Conservation (phyloP, 1,140 invertebrate genomes). For the Prorops nasuta region DNA sequence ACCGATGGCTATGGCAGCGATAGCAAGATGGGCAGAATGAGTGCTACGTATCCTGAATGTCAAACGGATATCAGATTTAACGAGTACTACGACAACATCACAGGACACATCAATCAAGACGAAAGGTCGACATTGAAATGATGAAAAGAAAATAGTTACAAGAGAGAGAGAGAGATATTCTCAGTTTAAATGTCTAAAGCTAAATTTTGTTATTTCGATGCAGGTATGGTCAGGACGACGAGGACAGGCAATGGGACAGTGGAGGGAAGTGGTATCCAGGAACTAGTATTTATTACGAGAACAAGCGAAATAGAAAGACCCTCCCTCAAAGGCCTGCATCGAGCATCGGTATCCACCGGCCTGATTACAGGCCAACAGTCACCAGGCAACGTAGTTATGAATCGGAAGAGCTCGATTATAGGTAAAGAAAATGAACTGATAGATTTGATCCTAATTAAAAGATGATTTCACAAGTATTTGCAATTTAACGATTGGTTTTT, state of each 20-base stretch:
- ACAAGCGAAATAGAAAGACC: conserved; percentile 48
- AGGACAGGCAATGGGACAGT: conserved; percentile 70
- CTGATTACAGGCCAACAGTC: conserved; percentile 45
- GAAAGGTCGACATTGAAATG: conserved; percentile 41
- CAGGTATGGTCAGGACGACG: conserved; percentile 65
- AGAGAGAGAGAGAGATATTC: no score
- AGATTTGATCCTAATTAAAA: no score
- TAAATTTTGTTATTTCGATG: conserved; percentile 1
- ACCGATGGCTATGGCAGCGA: conserved; percentile 41
- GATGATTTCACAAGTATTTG: no score
- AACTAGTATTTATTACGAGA: conserved; percentile 45
- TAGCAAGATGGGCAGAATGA: conserved; percentile 41
- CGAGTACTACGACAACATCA: conserved; percentile 52
- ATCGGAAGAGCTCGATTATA: conserved; percentile 48
- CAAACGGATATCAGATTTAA: conserved; percentile 46
- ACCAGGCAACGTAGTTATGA: conserved; percentile 49
- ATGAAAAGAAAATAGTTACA: no score
- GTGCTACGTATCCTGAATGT: conserved; percentile 46
- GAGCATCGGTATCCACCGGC: conserved; percentile 46
- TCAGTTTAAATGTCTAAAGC: no score
- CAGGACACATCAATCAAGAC: conserved; percentile 55
- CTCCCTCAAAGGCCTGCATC: conserved; percentile 52
- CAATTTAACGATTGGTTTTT: background rate
- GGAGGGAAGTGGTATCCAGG: conserved; percentile 56
- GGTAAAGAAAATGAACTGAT: conserved; percentile 29